Base-by-base conservation (phyloP, 1,140 invertebrate genomes). In the Meteorus sp. region DNA sequence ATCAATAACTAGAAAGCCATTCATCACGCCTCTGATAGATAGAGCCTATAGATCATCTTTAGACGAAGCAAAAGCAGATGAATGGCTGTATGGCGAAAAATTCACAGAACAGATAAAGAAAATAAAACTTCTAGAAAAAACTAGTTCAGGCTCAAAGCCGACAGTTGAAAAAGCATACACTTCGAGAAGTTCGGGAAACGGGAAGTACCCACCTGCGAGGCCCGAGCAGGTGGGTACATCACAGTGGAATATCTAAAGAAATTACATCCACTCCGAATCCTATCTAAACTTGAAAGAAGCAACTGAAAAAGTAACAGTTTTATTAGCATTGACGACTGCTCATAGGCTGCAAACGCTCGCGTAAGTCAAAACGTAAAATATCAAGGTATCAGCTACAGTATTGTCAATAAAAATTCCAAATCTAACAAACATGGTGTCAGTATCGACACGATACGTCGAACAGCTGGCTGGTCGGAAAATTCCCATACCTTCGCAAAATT, bases 311-410 rank as follows among this genome's bases (percentile, higher is more conserved):
- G 29, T 59, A 19, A 57, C 61, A 7, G 60, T 41, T 11, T 51
- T 68, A 29, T 31, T 70, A 57, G 51, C 59, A 3, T 54, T 68
- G 47, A 47, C 48, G 31, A 69, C 67, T 13, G 65, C 59, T 35
- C 65, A 66, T 29, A 57, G 69, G 41, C 37, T 62, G 3, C 65
- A 72, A 56, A 70, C 68, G 1, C 27, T 66, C 6, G 48, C 63
- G 7, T 59, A 55, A 17, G 66, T 73, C 19, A 61, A 58, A 39
- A 29, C 70, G 20, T 35, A 60, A 5, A 62, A 66, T 37, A 58
- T 62, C 20, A 27, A 55, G 19, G 9, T 33, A 3, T 23, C 23
- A 8, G 4, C 53, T 7, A 22, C 41, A 6, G 33, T 25, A 19
- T 43, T 62, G 9, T n/a, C 27, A 3, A 62, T 65, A 11, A 63